Conservation (phyloP, 1,140 invertebrate genomes). For the Plodia interpunctella region DNA sequence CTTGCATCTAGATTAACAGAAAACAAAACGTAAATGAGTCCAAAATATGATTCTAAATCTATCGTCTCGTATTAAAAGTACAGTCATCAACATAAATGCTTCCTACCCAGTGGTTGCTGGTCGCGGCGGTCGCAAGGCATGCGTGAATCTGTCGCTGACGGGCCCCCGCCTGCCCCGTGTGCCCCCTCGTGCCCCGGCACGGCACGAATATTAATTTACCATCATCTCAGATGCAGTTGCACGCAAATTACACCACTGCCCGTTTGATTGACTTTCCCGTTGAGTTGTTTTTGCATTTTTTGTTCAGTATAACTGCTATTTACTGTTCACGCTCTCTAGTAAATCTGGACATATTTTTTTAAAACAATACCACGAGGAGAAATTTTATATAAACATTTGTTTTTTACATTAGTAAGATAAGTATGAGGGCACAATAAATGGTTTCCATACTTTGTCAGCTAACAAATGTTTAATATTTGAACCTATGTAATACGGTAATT, state of each 20-base stretch:
- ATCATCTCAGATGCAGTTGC: background rate
- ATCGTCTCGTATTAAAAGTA: background rate
- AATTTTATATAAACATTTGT: no score
- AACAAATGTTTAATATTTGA: no score
- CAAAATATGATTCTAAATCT: background rate
- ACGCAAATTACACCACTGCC: background rate
- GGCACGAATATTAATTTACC: conserved; percentile 11
- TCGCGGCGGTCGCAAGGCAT: conserved; percentile 5
- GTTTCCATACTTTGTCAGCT: no score
- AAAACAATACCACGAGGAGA: no score
- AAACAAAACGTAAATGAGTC: background rate
- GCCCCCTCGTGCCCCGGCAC: no score
- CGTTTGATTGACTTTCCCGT: conserved; percentile 3
- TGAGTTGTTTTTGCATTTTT: background rate
- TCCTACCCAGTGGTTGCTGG: background rate
- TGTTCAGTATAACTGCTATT: background rate
- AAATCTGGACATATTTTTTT: no score
- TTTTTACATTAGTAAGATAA: no score
- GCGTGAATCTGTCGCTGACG: conserved; percentile 9
- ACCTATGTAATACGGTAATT: background rate
- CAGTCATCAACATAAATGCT: background rate
- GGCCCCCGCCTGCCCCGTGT: no score
- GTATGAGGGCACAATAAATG: no score
- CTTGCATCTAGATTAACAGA: no score
- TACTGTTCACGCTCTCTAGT: no score